Evolutionary conservation across 2,888 invertebrate genomes (phyloP).

Genomic region (Polia nebulosa): DNA sequence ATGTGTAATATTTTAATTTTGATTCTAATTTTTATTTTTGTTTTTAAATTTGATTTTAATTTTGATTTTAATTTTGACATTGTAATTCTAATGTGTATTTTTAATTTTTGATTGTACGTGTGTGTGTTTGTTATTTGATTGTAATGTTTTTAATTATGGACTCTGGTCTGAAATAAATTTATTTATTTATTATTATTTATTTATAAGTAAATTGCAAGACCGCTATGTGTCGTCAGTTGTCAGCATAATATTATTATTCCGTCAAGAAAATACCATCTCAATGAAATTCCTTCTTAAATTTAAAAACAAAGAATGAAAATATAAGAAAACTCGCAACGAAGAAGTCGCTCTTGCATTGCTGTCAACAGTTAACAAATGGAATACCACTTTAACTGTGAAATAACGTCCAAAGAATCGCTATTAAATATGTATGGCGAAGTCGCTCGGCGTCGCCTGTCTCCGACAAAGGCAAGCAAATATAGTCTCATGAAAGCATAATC

Average conservation of each 20-base stretch:
- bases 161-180: too few species aligned
- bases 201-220: not conserved
- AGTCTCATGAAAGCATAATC: constrained; percentile 62
- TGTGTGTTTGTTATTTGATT: too few species aligned
- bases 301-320: constrained; percentile 7
- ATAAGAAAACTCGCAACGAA: constrained; percentile 15
- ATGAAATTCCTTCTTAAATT: constrained; percentile 3
- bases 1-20: too few species aligned
- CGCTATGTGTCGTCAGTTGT: constrained; percentile 4
- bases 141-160: too few species aligned
- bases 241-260: constrained; percentile 6
- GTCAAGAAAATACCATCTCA: not conserved
- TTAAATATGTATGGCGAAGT: constrained; percentile 56
- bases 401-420: constrained; percentile 49
- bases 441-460: constrained; percentile 25
- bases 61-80: too few species aligned
- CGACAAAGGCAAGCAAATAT: constrained; percentile 49
- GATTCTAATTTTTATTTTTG: too few species aligned
- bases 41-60: too few species aligned
- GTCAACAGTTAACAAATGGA: constrained; percentile 32
- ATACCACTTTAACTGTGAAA: constrained; percentile 48
- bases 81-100: too few species aligned
- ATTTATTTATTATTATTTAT: too few species aligned
- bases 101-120: too few species aligned
- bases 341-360: constrained; percentile 12